These are phyloP conservation scores for Drosophila bifasciata DNA, from an alignment of 1,140 invertebrate genomes.

Conservation along the genomic window DNA sequence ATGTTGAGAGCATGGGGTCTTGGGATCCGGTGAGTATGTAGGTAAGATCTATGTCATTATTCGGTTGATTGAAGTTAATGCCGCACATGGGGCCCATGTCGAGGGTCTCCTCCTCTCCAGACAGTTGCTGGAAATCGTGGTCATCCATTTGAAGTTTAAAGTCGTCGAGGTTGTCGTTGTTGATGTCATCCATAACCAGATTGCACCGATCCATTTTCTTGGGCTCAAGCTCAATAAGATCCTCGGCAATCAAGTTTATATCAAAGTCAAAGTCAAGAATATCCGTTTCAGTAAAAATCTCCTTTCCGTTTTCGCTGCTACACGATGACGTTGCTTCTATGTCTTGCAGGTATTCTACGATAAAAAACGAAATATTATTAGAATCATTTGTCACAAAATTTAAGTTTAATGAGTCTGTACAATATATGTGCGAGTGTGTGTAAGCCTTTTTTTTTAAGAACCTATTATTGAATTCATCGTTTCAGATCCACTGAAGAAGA, in stretches of 20 bases:
- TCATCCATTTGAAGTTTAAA: slow-evolving; percentile 30
- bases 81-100: slow-evolving; percentile 39
- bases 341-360: slow-evolving; percentile 80
- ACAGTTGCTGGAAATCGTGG: slow-evolving; percentile 13
- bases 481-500: no score
- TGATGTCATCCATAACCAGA: slow-evolving; percentile 50
- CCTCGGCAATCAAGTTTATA: slow-evolving; percentile 77
- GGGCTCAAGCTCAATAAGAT: slow-evolving; percentile 58
- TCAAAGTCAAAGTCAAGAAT: slow-evolving; percentile 80
- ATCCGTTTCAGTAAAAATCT: slow-evolving; percentile 71
- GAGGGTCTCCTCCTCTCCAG: slow-evolving; percentile 45
- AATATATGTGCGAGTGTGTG: slow-evolving; percentile 11
- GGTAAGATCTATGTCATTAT: slow-evolving; percentile 46
- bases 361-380: slow-evolving; percentile 48
- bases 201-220: slow-evolving; percentile 65
- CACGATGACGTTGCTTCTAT: slow-evolving; percentile 71
- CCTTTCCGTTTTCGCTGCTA: slow-evolving; percentile 70
- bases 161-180: slow-evolving; percentile 49
- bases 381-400: slow-evolving; percentile 4
- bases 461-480: neutral
- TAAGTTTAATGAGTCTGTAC: neutral
- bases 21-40: slow-evolving; percentile 40
- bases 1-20: slow-evolving; percentile 44
- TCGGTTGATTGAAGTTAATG: slow-evolving; percentile 41
- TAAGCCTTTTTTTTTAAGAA: slow-evolving; percentile 16